Evolutionary conservation across 2,113 vertebrate genomes (phyloP), one percentile per base, ranked within the genome.

Genomic region (Microcebus jonahi): DNA sequence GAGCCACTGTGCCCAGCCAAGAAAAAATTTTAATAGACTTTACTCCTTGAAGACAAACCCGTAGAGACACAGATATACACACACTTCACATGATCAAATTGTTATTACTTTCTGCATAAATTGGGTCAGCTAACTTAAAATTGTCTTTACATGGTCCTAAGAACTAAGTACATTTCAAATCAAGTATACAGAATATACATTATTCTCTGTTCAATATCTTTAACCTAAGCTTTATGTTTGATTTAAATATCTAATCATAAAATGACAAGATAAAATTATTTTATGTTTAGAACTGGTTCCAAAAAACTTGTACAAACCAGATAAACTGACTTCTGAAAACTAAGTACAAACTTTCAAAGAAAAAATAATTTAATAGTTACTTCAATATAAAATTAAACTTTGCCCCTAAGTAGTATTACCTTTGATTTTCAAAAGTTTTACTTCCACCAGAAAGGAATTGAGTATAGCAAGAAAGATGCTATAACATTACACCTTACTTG

Each of bases 321-420:
- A 85, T 23, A 90, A 96, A 93, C 8, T 86, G 82, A 93, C 42
- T 71, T 93, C 34, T 75, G 27, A 95, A 88, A 96, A 91, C 59
- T 82, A 92, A 90, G 20, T 85, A 80, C 25, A 93, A 67, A n/a
- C 59, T 90, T 92, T 63, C 53, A 76, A 94, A 80, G 23, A 53
- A 94, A 94, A 93, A 93, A 95, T 27, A 94, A 67, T 77, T 73
- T 94, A 88, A 85, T 71, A 75, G 70, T 95, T 91, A 73, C 77
- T 92, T 95, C 61, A 95, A 75, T 63, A 21, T 48, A 97, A 89
- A 34, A 92, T 55, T 96, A 79, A 94, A 94, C 31, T 94, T 80
- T 81, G 53, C 65, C 81, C 84, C 59, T 88, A 67, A 82, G 36
- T 39, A 92, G 34, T 55, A 76, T 77, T 90, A 2, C 8, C 50